Evolutionary conservation across 1,140 invertebrate genomes (phyloP).

Genomic region (Euschistus heros): DNA sequence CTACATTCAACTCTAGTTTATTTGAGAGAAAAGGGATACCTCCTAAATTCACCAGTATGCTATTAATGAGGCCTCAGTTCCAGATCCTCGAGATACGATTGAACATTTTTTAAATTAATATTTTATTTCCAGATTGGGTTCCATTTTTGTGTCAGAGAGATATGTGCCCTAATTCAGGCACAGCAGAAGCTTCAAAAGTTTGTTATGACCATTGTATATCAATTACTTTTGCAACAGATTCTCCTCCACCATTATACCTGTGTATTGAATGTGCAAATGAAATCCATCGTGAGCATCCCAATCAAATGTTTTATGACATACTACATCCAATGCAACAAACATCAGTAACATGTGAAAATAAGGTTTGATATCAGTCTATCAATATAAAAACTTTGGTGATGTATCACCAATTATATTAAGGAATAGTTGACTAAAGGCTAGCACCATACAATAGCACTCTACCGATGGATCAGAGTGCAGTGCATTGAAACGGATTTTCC

Average conservation of each 20-base stretch:
- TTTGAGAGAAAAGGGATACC: conserved; percentile 82
- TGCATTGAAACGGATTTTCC: too few species aligned
- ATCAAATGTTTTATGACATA: conserved; percentile 82
- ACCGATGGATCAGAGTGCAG: too few species aligned
- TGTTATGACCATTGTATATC: conserved; percentile 80
- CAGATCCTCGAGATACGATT: background rate
- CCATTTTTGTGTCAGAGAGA: conserved; percentile 77
- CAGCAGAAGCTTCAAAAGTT: conserved; percentile 81
- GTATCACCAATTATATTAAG: too few species aligned
- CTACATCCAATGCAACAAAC: conserved; percentile 90
- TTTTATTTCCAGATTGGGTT: conserved; percentile 49
- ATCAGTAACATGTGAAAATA: conserved; percentile 92
- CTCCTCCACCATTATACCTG: conserved; percentile 86
- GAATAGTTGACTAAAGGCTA: too few species aligned
- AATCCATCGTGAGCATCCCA: conserved; percentile 68
- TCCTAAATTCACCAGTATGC: conserved; percentile 78
- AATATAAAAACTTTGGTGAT: background rate
- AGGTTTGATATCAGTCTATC: conserved; percentile 44
- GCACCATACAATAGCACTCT: too few species aligned
- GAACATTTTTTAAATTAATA: background rate
- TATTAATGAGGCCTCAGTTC: background rate
- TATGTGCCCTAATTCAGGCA: conserved; percentile 68
- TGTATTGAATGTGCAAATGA: conserved; percentile 95
- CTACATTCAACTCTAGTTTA: conserved; percentile 88
- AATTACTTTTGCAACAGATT: conserved; percentile 69